These are phyloP conservation scores for Danaus melanippus DNA, from an alignment of 1,140 invertebrate genomes.

Conservation along the genomic window DNA sequence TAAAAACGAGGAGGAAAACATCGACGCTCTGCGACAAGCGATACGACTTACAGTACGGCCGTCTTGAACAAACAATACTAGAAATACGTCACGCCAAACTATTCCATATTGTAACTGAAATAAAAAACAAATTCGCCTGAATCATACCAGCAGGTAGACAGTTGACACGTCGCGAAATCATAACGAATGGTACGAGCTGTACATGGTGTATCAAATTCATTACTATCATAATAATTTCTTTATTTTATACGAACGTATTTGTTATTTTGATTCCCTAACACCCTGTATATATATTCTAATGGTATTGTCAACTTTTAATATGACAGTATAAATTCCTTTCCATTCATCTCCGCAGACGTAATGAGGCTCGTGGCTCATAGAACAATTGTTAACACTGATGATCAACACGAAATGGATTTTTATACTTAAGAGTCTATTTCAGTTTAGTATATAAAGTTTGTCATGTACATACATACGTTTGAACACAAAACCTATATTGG, in stretches of 20 bases:
- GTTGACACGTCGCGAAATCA: slow-evolving; percentile 26
- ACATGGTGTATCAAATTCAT: slow-evolving; percentile 18
- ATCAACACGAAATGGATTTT: too few species aligned
- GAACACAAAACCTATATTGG: too few species aligned
- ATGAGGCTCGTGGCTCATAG: too few species aligned
- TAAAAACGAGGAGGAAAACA: slow-evolving; percentile 64
- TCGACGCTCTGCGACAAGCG: slow-evolving; percentile 31
- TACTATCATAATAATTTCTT: slow-evolving; percentile 8
- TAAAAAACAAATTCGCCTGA: slow-evolving; percentile 12
- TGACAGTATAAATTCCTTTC: too few species aligned
- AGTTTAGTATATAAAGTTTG: too few species aligned
- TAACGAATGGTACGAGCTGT: slow-evolving; percentile 15
- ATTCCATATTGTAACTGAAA: not conserved
- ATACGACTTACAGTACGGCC: slow-evolving; percentile 25
- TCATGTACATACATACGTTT: too few species aligned
- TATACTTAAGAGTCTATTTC: too few species aligned
- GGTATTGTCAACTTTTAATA: too few species aligned
- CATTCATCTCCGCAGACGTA: too few species aligned
- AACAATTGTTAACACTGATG: too few species aligned
- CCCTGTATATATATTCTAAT: too few species aligned
- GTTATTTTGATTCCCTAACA: not conserved
- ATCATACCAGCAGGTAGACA: slow-evolving; percentile 9
- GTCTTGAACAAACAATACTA: slow-evolving; percentile 13
- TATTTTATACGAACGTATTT: not conserved
- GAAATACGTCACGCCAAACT: slow-evolving; percentile 11